Conservation (phyloP, 92 coral and sea anemone genomes). For the Micromussa lordhowensis region DNA sequence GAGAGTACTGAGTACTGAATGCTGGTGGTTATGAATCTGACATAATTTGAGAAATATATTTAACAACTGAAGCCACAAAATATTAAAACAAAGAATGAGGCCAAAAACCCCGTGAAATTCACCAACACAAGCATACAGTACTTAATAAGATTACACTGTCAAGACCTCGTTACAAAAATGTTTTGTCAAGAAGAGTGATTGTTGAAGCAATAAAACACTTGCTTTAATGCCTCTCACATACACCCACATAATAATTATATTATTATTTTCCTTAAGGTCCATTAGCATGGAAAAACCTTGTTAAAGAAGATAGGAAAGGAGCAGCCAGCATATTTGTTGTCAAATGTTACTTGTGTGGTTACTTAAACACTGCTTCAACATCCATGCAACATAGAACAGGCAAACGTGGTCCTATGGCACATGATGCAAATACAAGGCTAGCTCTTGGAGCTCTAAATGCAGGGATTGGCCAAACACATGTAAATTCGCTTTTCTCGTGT, state of each 20-base stretch:
- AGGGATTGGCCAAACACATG: too few relatives aligned
- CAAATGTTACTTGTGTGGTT: slow-evolving; percentile 28
- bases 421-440: slow-evolving; percentile 16
- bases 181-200: background rate
- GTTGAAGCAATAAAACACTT: background rate
- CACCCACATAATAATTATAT: background rate
- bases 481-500: too few relatives aligned
- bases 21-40: too few relatives aligned
- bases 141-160: too few relatives aligned
- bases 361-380: slow-evolving; percentile 10
- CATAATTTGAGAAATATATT: too few relatives aligned
- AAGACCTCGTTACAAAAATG: too few relatives aligned
- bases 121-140: too few relatives aligned
- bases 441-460: slow-evolving; percentile 24
- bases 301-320: slow-evolving; percentile 14
- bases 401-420: slow-evolving; percentile 28
- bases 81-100: too few relatives aligned
- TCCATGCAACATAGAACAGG: slow-evolving; percentile 37
- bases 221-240: background rate
- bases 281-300: slow-evolving; percentile 13
- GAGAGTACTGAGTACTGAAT: too few relatives aligned
- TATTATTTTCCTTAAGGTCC: background rate
- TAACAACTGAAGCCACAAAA: too few relatives aligned
- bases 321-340: slow-evolving; percentile 27
- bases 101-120: too few relatives aligned